Base-by-base conservation (phyloP, 2,888 invertebrate species). In the Ariolimax columbianus region DNA sequence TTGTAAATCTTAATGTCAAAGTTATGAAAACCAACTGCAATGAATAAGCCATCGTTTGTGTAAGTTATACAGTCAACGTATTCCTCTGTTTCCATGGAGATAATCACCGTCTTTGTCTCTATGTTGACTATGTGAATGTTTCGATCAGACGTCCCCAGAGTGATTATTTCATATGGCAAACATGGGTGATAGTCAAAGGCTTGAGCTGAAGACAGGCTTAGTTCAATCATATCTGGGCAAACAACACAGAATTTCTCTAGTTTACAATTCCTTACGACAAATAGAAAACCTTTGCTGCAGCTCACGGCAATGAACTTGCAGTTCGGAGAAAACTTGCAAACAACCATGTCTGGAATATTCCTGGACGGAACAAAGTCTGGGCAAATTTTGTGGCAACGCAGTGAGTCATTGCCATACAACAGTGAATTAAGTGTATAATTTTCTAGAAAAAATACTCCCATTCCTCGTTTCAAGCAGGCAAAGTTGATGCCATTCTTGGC, bases 241-340 rank as follows among this genome's bases (percentile, higher is more conserved):
- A 92, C 87, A 83, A 87, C 86, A 36, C 87, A 86, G 23, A 89
- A 84, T 30, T 88, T 79, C 14, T 86, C 70, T 14, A 89, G 80
- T 11, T 73, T 63, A 33, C 66, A 82, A 26, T 83, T 78, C 30
- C 87, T 59, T 9, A 91, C 88, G 51, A 90, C 82, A 77, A 91
- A 89, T 40, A 90, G 86, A 17, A 85, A 51, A 0, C 90, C 89
- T 33, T 75, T 86, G 14, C 88, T 89, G 6, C 89, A 87, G 85
- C 90, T 89, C 26, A 91, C 87, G 17, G 90, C 91, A 40, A 92
- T 82, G 75, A 86, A 85, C 19, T 84, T 77, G 80, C 91, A 90
- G 81, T 92, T 91, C 0, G 90, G 89, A 0, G 92, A 92, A 90
- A 91, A 92, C 75, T 90, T 90, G 77, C 91, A 91, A 40, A 89